phyloP scores from a whole-genome alignment of 1,140 invertebrate genomes.

The Zaprionus inermis region DNA sequence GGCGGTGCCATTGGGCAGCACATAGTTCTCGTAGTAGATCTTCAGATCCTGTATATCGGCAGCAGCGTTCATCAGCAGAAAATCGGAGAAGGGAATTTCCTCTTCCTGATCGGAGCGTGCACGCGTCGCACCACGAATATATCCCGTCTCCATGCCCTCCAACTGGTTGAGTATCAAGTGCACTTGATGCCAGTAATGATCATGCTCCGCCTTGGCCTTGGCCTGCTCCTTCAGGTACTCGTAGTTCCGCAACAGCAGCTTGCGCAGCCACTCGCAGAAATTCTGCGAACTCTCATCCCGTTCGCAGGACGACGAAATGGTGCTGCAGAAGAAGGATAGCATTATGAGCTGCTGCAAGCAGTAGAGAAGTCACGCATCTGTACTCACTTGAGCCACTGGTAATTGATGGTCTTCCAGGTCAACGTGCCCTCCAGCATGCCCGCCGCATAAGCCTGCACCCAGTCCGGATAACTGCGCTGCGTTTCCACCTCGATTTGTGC shows the following conservation, averaged over 20 bases:
- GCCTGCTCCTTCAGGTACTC: slow-evolving; percentile 88
- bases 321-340: slow-evolving; percentile 73
- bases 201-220: slow-evolving; percentile 87
- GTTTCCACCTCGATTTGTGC: slow-evolving; percentile 92
- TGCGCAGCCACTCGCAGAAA: slow-evolving; percentile 80
- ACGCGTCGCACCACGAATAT: slow-evolving; percentile 87
- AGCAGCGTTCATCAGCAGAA: slow-evolving; percentile 90
- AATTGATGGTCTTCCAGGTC: slow-evolving; percentile 92
- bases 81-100: slow-evolving; percentile 87
- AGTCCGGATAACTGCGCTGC: slow-evolving; percentile 88
- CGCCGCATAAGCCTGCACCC: slow-evolving; percentile 94
- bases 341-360: not conserved
- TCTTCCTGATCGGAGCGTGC: slow-evolving; percentile 86
- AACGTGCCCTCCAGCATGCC: slow-evolving; percentile 94
- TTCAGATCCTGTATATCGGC: slow-evolving; percentile 90
- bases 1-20: slow-evolving; percentile 55
- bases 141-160: slow-evolving; percentile 88
- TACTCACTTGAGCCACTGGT: slow-evolving; percentile 88
- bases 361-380: not conserved
- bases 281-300: slow-evolving; percentile 85
- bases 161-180: slow-evolving; percentile 89
- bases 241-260: slow-evolving; percentile 86
- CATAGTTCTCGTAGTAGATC: slow-evolving; percentile 82
- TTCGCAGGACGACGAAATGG: slow-evolving; percentile 89
- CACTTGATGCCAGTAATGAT: slow-evolving; percentile 87